These are phyloP conservation scores for Drosophila azteca DNA, from an alignment of 1,140 invertebrate species.

Conservation along the genomic window DNA sequence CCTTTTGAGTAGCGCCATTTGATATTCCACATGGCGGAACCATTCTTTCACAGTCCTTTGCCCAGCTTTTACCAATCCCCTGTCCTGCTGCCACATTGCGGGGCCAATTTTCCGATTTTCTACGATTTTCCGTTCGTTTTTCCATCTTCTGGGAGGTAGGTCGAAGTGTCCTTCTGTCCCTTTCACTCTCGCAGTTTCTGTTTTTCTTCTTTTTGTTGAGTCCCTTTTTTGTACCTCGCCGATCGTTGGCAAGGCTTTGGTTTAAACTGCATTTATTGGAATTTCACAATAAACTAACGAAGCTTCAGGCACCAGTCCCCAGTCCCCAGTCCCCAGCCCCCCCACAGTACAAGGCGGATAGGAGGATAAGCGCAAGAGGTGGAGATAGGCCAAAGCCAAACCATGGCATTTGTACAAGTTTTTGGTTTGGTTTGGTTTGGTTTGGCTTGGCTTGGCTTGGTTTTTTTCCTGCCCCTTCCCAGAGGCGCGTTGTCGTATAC, in stretches of 20 bases:
- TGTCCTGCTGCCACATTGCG: slow-evolving; percentile 22
- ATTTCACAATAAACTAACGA: slow-evolving; percentile 77
- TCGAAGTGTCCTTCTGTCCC: slow-evolving; percentile 4
- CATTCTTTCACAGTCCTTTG: neutral
- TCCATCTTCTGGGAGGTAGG: neutral
- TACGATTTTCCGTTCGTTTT: slow-evolving; percentile 44
- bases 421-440: slow-evolving; percentile 54
- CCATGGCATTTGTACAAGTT: slow-evolving; percentile 69
- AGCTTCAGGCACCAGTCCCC: neutral
- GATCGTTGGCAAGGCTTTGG: slow-evolving; percentile 23
- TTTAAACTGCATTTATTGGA: slow-evolving; percentile 70
- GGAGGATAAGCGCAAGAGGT: slow-evolving; percentile 2
- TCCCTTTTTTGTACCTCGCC: slow-evolving; percentile 20
- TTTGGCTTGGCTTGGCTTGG: slow-evolving; percentile 20
- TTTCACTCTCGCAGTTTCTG: slow-evolving; percentile 3
- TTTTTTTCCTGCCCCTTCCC: neutral
- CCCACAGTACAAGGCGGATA: neutral
- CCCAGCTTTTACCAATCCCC: neutral
- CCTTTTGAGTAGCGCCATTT: neutral
- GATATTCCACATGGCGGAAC: neutral
- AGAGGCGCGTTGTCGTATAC: neutral
- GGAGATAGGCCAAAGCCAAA: slow-evolving; percentile 63
- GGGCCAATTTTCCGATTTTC: slow-evolving; percentile 73
- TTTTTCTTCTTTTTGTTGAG: neutral
- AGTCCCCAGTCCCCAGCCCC: no score